Conservation (phyloP, 2,797 vertebrate species). For the Enteromius viviparus region DNA sequence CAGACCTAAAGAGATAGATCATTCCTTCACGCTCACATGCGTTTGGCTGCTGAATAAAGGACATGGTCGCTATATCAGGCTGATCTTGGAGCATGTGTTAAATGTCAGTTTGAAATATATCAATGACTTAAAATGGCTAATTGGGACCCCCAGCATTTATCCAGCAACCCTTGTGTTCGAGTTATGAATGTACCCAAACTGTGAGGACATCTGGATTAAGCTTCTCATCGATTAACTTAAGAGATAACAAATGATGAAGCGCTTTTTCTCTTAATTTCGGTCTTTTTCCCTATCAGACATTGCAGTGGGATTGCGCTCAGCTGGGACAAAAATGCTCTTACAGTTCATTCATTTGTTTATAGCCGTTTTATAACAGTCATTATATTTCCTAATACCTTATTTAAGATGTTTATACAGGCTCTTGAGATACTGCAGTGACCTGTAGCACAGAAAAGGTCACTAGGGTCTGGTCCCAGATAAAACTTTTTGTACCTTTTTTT, state of each 20-base stretch:
- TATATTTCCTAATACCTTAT: no score
- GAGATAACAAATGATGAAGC: background rate
- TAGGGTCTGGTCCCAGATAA: background rate
- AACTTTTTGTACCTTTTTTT: background rate
- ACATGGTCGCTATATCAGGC: background rate
- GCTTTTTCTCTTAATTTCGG: background rate
- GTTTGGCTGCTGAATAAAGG: conserved; percentile 38
- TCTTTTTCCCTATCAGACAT: background rate
- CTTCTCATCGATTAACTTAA: background rate
- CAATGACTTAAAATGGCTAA: conserved; percentile 2
- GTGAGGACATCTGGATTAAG: background rate
- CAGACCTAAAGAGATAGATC: conserved; percentile 41
- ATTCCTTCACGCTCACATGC: conserved; percentile 32
- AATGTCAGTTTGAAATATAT: conserved; percentile 27
- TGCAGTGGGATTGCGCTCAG: background rate
- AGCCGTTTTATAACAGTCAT: background rate
- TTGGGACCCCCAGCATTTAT: conserved; percentile 41
- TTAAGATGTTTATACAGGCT: background rate
- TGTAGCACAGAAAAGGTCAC: background rate
- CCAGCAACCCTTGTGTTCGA: conserved; percentile 33
- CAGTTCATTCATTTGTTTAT: background rate
- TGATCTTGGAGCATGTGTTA: conserved; percentile 2
- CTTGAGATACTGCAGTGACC: background rate
- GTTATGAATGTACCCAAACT: conserved; percentile 47
- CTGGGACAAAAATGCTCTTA: background rate